Evolutionary conservation across 2,888 invertebrate species (phyloP).

Genomic region (Parnassius apollo): DNA sequence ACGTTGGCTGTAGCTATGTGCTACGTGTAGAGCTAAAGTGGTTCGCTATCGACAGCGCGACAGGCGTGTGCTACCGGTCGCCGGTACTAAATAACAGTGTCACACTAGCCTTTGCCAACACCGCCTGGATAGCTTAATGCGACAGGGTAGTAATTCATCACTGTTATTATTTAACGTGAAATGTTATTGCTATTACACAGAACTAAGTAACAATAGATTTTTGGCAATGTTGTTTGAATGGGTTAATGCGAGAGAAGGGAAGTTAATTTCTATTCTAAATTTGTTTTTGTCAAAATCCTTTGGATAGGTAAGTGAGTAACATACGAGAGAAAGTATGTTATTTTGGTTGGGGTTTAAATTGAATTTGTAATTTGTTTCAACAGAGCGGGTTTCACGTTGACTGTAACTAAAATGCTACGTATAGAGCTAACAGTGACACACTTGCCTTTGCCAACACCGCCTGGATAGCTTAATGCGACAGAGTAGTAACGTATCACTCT

Average conservation of each 20-base stretch:
- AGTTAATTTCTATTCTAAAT: background rate
- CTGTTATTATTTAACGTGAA: too few relatives aligned
- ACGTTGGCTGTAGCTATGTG: constrained; percentile 8
- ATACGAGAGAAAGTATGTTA: too few relatives aligned
- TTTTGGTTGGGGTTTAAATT: too few relatives aligned
- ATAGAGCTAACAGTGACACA: background rate
- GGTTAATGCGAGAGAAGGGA: constrained; percentile 9
- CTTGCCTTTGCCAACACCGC: too few relatives aligned
- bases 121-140: constrained; percentile 51
- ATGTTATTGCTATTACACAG: too few relatives aligned
- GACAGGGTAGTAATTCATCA: too few relatives aligned
- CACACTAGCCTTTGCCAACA: constrained; percentile 71
- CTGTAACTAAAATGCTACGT: constrained; percentile 8
- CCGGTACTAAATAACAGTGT: constrained; percentile 78
- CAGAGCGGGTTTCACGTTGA: constrained; percentile 1
- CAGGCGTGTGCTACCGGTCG: constrained; percentile 66
- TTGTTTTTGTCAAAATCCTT: too few relatives aligned
- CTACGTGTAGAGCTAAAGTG: constrained; percentile 16
- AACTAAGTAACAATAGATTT: background rate
- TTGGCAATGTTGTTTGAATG: constrained; percentile 4
- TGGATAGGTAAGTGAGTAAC: too few relatives aligned
- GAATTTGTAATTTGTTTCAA: constrained; percentile 3
- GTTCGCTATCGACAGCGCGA: constrained; percentile 37
- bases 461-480: too few relatives aligned
- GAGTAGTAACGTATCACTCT: too few relatives aligned